Base-by-base conservation (phyloP, 2,113 vertebrate species). In the Nesogale talazaci region DNA sequence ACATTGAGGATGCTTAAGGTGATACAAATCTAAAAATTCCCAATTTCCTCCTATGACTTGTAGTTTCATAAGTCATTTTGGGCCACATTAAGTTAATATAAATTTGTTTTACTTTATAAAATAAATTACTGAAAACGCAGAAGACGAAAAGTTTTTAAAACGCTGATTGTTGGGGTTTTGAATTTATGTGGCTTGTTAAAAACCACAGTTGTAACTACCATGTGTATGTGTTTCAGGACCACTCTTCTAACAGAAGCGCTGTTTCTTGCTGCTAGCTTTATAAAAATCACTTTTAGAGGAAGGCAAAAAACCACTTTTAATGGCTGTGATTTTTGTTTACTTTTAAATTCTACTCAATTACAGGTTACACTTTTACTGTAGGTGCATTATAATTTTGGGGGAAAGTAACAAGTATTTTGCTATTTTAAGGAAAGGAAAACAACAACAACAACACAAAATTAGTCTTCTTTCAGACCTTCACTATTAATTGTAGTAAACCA, bases 91-190 rank as follows among this genome's bases (percentile, higher is more conserved):
- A 83, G 23, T 65, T 12, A 29, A 70, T 84, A 91, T 57, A 69
- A 65, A 77, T 88, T 59, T 38, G 23, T 85, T 93, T 93, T 81
- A 88, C 22, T 61, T 75, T 88, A 78, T 23, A 70, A 83, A 74
- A 89, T 63, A 90, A 91, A 91, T 38, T 70, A 82, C 31, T 59
- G 15, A 92, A 94, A 89, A 86, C 46, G 38, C 65, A 7, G 52
- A 76, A 65, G 38, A 61, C 20, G 10, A 46, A 46, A 46, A 46
- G 10, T 46, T 46, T 46, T 46, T 46, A 46, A 46, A 46, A 46
- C 42, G 5, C 10, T 46, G 42, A 46, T 46, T 46, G 42, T 46
- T 46, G 42, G 42, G 42, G 42, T 91, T 82, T 65, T 40, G 4
- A n/a, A 70, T 29, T 29, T 86, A 69, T 3, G 34, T 72, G 29